These are phyloP conservation scores for Cinara cedri DNA, from an alignment of 2,888 invertebrate species.

Conservation along the genomic window DNA sequence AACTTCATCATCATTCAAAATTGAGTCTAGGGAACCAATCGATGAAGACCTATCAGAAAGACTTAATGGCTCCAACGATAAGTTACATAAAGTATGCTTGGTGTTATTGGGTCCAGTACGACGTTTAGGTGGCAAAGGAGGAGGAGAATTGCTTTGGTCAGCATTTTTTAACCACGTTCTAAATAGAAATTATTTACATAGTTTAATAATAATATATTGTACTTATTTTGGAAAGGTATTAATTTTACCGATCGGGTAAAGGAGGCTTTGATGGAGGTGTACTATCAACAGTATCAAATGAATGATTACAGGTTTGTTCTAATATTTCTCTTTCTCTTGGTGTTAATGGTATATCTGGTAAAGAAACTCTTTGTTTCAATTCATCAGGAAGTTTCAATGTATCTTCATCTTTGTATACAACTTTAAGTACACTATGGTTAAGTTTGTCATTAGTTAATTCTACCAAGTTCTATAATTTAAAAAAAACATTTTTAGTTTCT, in stretches of 20 bases:
- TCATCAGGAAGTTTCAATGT: slow-evolving; percentile 51
- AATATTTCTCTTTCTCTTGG: slow-evolving; percentile 76
- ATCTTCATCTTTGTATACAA: slow-evolving; percentile 45
- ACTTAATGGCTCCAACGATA: slow-evolving; percentile 60
- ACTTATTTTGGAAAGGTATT: neutral
- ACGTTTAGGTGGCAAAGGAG: slow-evolving; percentile 71
- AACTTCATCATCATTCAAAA: slow-evolving; percentile 77
- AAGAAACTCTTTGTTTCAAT: slow-evolving; percentile 64
- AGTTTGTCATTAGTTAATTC: slow-evolving; percentile 83
- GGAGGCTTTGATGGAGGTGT: slow-evolving; percentile 89
- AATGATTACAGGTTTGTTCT: slow-evolving; percentile 66
- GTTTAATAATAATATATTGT: neutral
- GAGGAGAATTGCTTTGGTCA: slow-evolving; percentile 63
- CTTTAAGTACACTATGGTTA: slow-evolving; percentile 66
- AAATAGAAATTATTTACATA: slow-evolving; percentile 19
- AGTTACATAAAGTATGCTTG: slow-evolving; percentile 20
- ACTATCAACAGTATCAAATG: slow-evolving; percentile 64
- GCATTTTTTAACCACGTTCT: slow-evolving; percentile 45
- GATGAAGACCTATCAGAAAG: slow-evolving; percentile 76
- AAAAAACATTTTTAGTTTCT: slow-evolving; percentile 18
- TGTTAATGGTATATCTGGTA: slow-evolving; percentile 82
- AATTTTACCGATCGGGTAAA: slow-evolving; percentile 75
- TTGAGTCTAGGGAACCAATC: slow-evolving; percentile 83
- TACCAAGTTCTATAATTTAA: slow-evolving; percentile 70
- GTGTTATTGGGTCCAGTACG: slow-evolving; percentile 62